phyloP scores from a whole-genome alignment of 2,888 invertebrate species.

The Agrochola circellaris region DNA sequence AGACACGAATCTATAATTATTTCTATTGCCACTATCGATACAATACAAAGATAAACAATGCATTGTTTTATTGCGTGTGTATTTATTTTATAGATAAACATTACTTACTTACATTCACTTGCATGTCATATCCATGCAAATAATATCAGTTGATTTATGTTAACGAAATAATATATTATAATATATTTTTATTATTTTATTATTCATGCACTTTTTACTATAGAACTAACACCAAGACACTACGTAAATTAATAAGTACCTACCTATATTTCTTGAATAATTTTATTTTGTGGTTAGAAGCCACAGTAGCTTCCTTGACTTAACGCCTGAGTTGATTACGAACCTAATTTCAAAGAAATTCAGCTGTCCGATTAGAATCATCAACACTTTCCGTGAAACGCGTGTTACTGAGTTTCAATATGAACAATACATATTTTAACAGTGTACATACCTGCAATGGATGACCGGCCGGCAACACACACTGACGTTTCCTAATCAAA shows the following conservation, averaged over 20 bases:
- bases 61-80: background rate
- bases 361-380: conserved; percentile 17
- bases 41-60: conserved; percentile 24
- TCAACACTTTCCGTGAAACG: conserved; percentile 37
- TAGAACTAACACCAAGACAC: conserved; percentile 18
- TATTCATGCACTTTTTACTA: background rate
- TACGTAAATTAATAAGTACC: background rate
- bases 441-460: conserved; percentile 83
- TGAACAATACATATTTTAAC: conserved; percentile 65
- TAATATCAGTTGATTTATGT: background rate
- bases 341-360: conserved; percentile 58
- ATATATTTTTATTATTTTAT: background rate
- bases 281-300: conserved; percentile 74
- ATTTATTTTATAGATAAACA: conserved; percentile 26
- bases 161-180: background rate
- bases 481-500: conserved; percentile 82
- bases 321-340: conserved; percentile 61
- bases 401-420: conserved; percentile 29
- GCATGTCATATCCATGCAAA: background rate
- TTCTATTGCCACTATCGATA: conserved; percentile 14
- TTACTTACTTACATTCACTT: background rate
- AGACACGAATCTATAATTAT: background rate
- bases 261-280: conserved; percentile 46
- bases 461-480: conserved; percentile 77
- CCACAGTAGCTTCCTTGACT: conserved; percentile 76